A percentile compares a stretch with the other conserved stretches of the same genome.
These are phyloP conservation scores for Campoplex capitator DNA, from an alignment of 2,888 invertebrate species.

Conservation along the genomic window DNA sequence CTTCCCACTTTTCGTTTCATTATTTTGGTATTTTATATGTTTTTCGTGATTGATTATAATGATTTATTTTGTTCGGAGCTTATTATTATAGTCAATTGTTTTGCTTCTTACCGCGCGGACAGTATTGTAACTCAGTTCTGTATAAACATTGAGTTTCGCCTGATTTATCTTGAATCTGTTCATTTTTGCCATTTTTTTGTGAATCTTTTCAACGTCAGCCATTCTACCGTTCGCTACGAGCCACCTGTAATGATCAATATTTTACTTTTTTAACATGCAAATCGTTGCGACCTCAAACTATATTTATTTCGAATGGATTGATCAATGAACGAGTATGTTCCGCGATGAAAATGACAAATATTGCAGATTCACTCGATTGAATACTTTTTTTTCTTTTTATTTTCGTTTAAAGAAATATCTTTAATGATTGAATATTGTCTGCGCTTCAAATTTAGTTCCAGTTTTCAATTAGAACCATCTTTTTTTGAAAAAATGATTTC, in stretches of 20 bases:
- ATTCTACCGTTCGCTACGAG: constrained; percentile 88
- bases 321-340: too few relatives aligned
- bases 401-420: not conserved
- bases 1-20: not conserved
- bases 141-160: constrained; percentile 85
- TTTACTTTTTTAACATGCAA: too few relatives aligned
- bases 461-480: not conserved
- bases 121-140: constrained; percentile 73
- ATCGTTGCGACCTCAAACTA: not conserved
- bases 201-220: constrained; percentile 86
- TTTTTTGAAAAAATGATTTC: too few relatives aligned
- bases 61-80: not conserved
- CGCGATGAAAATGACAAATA: too few relatives aligned
- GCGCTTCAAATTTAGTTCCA: not conserved
- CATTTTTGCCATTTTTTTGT: constrained; percentile 87
- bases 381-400: not conserved
- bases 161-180: constrained; percentile 87
- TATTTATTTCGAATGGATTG: not conserved
- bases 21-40: constrained; percentile 3
- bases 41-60: not conserved
- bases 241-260: constrained; percentile 86
- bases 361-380: not conserved
- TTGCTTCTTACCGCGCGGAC: constrained; percentile 64
- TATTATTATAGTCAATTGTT: not conserved
- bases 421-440: not conserved